A percentile compares a stretch with the other conserved stretches of the same genome.
These are phyloP conservation scores for Micronycteris hirsuta DNA, from an alignment of 2,113 vertebrate genomes.

Conservation along the genomic window DNA sequence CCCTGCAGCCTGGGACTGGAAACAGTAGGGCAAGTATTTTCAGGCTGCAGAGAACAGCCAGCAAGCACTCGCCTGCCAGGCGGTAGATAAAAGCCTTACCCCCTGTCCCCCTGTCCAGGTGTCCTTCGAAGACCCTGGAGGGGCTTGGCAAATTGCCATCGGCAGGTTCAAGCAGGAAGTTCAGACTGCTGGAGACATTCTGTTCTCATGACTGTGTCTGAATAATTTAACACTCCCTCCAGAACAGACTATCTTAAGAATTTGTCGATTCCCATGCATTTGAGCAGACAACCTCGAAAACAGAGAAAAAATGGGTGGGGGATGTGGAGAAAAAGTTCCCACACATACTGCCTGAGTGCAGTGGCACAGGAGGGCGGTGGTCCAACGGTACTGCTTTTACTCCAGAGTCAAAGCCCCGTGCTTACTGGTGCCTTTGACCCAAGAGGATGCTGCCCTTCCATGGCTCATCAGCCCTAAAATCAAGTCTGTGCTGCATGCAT, in stretches of 20 bases:
- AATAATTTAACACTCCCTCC: slow-evolving; percentile 75
- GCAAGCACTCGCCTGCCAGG: background rate
- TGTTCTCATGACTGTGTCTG: slow-evolving; percentile 64
- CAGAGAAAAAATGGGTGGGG: background rate
- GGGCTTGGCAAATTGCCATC: background rate
- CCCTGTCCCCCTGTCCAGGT: background rate
- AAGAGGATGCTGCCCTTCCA: background rate
- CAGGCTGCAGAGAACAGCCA: background rate
- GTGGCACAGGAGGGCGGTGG: background rate
- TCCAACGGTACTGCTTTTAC: background rate
- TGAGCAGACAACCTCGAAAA: slow-evolving; percentile 38
- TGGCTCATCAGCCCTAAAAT: background rate
- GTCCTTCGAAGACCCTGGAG: background rate
- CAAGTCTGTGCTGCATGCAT: background rate
- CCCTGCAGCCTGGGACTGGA: background rate
- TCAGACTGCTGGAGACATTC: slow-evolving; percentile 56
- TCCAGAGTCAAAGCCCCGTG: background rate
- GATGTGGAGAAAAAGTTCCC: background rate
- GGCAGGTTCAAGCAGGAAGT: slow-evolving; percentile 2
- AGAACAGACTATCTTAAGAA: slow-evolving; percentile 70
- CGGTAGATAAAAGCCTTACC: rapidly evolving
- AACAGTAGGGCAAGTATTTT: background rate
- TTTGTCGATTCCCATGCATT: slow-evolving; percentile 39
- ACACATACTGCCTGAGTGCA: background rate
- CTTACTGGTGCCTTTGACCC: background rate